Evolutionary conservation across 30 jellyfish, hydroid and myxozoan species (phyloP), one percentile per base, ranked within the genome.

Genomic region (Rhopilema esculentum): DNA sequence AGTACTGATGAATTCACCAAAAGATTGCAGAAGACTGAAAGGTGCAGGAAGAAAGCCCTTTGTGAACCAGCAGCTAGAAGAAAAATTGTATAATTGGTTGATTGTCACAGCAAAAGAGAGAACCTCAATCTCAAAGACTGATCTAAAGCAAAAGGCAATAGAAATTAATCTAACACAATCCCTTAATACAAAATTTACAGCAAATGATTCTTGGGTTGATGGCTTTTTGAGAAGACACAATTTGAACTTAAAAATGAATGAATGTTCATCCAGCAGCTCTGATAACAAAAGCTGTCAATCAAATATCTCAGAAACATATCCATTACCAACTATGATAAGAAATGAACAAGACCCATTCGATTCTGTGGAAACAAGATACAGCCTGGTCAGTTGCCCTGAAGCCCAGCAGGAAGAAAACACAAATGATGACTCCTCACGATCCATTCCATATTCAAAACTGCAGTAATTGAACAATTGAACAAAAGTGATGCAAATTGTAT

Each of bases 41-140:
- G 94, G 94, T 29, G 94, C 94, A 51, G 94, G 94, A 26, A 73
- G 94, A 49, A 85, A 75, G 75, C 88, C 88, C 1, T 30, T 72
- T 20, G 27, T 75, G 50, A 75, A 74, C 61, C 71, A 73, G 49
- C 79, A 68, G 72, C 52, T 85, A 66, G 94, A 85, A 27, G 75
- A 27, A 33, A 30, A 66, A 7, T 51, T 85, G 48, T 76, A 28
- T 67, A 70, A 74, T 48, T 85, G 94, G 94, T 52, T 85, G 16
- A 15, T 85, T 7, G 18, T 27, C 26, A 64, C 69, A 20, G 50
- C 85, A 23, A 85, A 52, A 62, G 79, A 74, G 31, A 69, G 84
- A 48, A 66, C 19, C 19, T 53, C 79, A 0, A 51, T 85, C 48
- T 72, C 94, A 74, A 85, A 52, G 29, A 27, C 23, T 85, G 94